phyloP scores from a whole-genome alignment of 92 coral and sea anemone species.

The Galaxea fascicularis region DNA sequence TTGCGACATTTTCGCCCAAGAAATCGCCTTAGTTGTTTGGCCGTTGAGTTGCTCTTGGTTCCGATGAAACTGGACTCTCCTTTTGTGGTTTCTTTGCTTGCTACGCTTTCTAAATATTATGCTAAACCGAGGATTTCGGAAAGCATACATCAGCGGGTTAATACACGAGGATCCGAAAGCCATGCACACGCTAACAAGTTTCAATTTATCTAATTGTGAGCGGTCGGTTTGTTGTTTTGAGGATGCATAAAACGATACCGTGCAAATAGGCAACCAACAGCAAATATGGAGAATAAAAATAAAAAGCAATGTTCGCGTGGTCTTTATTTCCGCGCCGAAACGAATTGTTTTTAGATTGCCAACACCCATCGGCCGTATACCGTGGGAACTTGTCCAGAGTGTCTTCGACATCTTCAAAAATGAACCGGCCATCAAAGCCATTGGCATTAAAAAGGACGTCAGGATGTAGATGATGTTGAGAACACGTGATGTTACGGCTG shows the following conservation, averaged over 20 bases:
- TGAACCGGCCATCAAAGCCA: constrained; percentile 33
- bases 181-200: constrained; percentile 46
- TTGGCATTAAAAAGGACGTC: constrained; percentile 70
- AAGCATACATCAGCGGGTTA: constrained; percentile 70
- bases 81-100: constrained; percentile 41
- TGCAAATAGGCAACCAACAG: constrained; percentile 79
- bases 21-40: neutral
- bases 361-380: constrained; percentile 76
- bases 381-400: constrained; percentile 69
- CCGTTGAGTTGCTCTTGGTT: constrained; percentile 23
- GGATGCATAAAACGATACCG: constrained; percentile 45
- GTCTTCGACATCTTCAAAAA: constrained; percentile 68
- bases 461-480: constrained; percentile 40
- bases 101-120: constrained; percentile 53
- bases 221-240: neutral
- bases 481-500: constrained; percentile 31
- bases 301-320: constrained; percentile 77
- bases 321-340: constrained; percentile 77
- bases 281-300: constrained; percentile 51
- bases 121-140: constrained; percentile 80
- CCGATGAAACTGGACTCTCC: constrained; percentile 46
- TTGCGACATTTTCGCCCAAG: constrained; percentile 44
- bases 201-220: neutral
- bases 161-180: constrained; percentile 71
- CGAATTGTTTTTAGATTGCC: constrained; percentile 73